Evolutionary conservation across 2,113 vertebrate species (phyloP).

Genomic region (Octodon degus): DNA sequence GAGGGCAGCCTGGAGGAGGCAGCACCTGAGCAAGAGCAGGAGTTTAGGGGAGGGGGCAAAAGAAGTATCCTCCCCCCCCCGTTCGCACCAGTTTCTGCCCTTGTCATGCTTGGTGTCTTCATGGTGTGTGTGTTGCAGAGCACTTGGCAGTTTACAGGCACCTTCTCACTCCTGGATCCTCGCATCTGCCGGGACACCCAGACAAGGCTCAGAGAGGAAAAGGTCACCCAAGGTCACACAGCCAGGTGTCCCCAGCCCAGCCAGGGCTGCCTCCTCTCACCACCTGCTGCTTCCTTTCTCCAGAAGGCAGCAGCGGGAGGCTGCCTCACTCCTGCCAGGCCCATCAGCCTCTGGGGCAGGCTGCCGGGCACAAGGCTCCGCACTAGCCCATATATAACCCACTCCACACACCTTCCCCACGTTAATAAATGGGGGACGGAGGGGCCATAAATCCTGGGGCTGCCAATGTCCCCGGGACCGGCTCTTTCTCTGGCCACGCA

Average conservation of each 20-base stretch:
- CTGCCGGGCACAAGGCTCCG: not conserved
- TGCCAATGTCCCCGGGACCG: conserved; percentile 88
- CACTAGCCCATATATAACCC: conserved; percentile 77
- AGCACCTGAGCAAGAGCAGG: not conserved
- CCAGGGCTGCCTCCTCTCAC: not conserved
- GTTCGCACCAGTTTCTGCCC: not conserved
- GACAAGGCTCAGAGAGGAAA: not conserved
- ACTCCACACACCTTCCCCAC: conserved; percentile 82
- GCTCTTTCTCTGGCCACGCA: conserved; percentile 90
- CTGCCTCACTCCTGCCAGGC: not conserved
- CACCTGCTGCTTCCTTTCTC: not conserved
- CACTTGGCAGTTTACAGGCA: rapidly evolving
- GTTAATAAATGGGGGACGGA: conserved; percentile 88
- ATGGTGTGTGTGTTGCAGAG: rapidly evolving
- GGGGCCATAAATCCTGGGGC: conserved; percentile 88
- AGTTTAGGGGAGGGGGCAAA: rapidly evolving
- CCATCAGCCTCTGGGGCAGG: not conserved
- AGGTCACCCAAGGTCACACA: conserved; percentile 48
- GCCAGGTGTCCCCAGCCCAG: not conserved
- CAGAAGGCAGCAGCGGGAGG: not conserved
- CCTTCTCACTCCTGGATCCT: not conserved
- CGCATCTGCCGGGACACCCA: rapidly evolving
- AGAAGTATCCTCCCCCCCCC: not conserved
- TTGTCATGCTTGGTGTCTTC: not conserved
- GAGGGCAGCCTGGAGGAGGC: conserved; percentile 44